Conservation (phyloP, 2,888 invertebrate species). For the Thera britannica region DNA sequence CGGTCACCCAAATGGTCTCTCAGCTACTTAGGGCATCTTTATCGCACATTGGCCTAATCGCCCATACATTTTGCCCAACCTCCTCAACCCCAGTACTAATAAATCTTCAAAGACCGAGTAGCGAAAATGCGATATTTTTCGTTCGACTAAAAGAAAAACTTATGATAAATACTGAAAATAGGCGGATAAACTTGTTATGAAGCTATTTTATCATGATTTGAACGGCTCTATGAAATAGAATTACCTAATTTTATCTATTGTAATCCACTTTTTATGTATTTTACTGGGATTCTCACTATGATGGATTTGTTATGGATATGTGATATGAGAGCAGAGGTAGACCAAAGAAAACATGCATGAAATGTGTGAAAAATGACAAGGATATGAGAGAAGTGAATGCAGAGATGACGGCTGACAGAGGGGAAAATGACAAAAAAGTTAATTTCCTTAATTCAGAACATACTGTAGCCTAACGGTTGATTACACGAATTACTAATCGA, state of each 20-base stretch:
- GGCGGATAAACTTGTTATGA: constrained; percentile 33
- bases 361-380: no score
- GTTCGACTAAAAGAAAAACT: constrained; percentile 65
- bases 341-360: no score
- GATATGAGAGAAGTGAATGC: no score
- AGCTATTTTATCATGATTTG: constrained; percentile 31
- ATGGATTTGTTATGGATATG: no score
- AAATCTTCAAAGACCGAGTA: constrained; percentile 64
- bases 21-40: not conserved
- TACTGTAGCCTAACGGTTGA: not conserved
- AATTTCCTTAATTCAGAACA: constrained; percentile 12
- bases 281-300: not conserved
- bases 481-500: no score
- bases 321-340: no score
- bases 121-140: constrained; percentile 79
- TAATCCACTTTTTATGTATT: constrained; percentile 16
- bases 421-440: constrained; percentile 12
- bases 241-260: constrained; percentile 26
- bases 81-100: constrained; percentile 55
- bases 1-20: no score
- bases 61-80: constrained; percentile 10
- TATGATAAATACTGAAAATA: constrained; percentile 59
- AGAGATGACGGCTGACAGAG: not conserved
- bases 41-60: not conserved
- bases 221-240: constrained; percentile 25